These are phyloP conservation scores for Drosophila nigricruria DNA, from an alignment of 2,888 invertebrate species.

Conservation along the genomic window DNA sequence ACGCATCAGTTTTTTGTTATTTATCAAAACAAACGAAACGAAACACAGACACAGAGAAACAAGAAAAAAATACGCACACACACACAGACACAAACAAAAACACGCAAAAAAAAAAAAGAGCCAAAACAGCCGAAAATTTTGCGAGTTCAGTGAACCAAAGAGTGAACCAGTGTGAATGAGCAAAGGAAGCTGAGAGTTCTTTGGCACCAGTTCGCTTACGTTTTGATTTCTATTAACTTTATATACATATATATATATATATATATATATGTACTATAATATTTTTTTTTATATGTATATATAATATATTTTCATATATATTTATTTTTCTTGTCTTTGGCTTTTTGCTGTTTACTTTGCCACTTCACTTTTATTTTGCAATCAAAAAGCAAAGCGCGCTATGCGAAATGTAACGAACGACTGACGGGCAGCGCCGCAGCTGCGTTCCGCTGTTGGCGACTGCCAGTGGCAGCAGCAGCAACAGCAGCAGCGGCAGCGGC, in stretches of 20 bases:
- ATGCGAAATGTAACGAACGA: conserved; percentile 60
- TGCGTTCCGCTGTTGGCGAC: conserved; percentile 12
- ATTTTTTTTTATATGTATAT: background rate
- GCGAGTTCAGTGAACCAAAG: conserved; percentile 45
- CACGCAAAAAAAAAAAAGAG: conserved; percentile 17
- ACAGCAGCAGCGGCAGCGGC: conserved; percentile 15
- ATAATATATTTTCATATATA: background rate
- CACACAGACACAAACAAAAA: conserved; percentile 7
- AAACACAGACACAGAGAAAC: background rate
- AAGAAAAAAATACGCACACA: conserved; percentile 3
- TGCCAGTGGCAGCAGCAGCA: conserved; percentile 11
- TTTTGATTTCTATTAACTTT: conserved; percentile 48
- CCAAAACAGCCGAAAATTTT: conserved; percentile 27
- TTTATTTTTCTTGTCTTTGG: background rate
- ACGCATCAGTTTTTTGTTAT: background rate
- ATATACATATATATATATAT: background rate
- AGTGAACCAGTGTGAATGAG: conserved; percentile 26
- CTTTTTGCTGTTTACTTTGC: conserved; percentile 14
- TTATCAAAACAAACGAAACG: conserved; percentile 16
- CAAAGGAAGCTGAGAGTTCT: conserved; percentile 51
- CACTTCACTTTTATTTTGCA: conserved; percentile 54
- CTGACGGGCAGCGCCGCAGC: conserved; percentile 47
- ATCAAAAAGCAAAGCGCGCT: conserved; percentile 58
- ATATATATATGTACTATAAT: background rate
- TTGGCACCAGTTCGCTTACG: conserved; percentile 37